Conservation (phyloP, 2,888 invertebrate species). For the Terebella lapidaria region DNA sequence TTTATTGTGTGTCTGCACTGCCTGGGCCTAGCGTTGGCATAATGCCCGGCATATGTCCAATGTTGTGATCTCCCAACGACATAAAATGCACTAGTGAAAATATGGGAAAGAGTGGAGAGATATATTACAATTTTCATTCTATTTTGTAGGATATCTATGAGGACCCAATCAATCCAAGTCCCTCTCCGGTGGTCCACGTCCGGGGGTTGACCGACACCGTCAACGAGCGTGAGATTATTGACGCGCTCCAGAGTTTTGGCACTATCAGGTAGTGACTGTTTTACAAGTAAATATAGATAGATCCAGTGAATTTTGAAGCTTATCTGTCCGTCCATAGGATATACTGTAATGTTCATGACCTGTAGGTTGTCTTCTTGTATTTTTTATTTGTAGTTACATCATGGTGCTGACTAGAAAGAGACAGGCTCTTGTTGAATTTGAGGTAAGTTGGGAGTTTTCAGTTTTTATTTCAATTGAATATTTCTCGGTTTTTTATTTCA, state of each 20-base stretch:
- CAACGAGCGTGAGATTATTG: conserved; percentile 55
- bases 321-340: too few species aligned
- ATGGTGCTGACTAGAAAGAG: conserved; percentile 47
- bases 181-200: conserved; percentile 56
- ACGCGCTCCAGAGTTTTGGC: conserved; percentile 56
- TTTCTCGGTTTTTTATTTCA: too few species aligned
- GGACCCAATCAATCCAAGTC: conserved; percentile 20
- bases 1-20: too few species aligned
- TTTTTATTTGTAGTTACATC: conserved; percentile 34
- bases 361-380: too few species aligned
- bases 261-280: conserved; percentile 37
- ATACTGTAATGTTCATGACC: too few species aligned
- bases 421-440: conserved; percentile 51
- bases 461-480: too few species aligned
- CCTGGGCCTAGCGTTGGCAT: too few species aligned
- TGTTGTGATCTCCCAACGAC: too few species aligned
- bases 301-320: not conserved
- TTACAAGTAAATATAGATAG: not conserved
- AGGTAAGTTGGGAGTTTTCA: conserved; percentile 22
- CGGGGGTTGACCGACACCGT: conserved; percentile 52
- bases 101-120: too few species aligned
- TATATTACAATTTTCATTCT: too few species aligned
- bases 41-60: too few species aligned
- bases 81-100: too few species aligned
- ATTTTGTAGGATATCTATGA: conserved; percentile 4